phyloP scores from a whole-genome alignment of 2,797 vertebrate genomes.

The Amblyopsis hoosieri region DNA sequence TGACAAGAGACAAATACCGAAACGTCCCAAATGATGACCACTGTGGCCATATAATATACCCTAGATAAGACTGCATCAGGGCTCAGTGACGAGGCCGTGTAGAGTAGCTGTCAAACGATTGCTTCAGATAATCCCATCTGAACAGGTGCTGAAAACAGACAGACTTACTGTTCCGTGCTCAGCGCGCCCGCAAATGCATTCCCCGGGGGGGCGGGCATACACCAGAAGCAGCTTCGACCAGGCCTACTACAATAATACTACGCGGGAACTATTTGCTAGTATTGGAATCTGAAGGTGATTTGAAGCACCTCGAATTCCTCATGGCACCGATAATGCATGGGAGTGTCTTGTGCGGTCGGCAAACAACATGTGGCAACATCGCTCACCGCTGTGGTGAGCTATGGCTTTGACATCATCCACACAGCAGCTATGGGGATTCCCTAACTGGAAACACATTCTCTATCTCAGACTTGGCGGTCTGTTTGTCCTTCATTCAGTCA shows the following conservation, averaged over 20 bases:
- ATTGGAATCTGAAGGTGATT: slow-evolving; percentile 2
- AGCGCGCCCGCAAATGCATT: no score
- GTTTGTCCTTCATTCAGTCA: slow-evolving; percentile 22
- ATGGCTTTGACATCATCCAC: slow-evolving; percentile 65
- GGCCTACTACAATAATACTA: slow-evolving; percentile 8
- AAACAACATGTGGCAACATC: slow-evolving; percentile 69
- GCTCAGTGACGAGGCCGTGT: neutral
- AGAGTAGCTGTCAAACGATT: neutral
- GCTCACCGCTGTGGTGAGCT: slow-evolving; percentile 57
- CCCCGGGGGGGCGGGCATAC: neutral
- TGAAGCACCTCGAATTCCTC: slow-evolving; percentile 23
- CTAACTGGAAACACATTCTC: slow-evolving; percentile 60
- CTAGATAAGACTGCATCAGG: slow-evolving; percentile 17
- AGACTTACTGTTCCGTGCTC: no score
- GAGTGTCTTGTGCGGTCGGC: slow-evolving; percentile 52
- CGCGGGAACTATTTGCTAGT: neutral
- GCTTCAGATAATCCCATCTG: neutral
- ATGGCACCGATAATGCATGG: slow-evolving; percentile 37
- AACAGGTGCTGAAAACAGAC: neutral
- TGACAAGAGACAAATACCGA: slow-evolving; percentile 28
- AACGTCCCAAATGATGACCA: slow-evolving; percentile 6
- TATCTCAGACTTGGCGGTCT: slow-evolving; percentile 36
- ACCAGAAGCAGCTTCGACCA: neutral
- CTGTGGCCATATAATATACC: slow-evolving; percentile 20
- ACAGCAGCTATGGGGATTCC: slow-evolving; percentile 73